Percentiles rank a stretch among this genome's conserved stretches.
phyloP scores from a whole-genome alignment of 2,113 vertebrate species.

The Burhinus bistriatus region DNA sequence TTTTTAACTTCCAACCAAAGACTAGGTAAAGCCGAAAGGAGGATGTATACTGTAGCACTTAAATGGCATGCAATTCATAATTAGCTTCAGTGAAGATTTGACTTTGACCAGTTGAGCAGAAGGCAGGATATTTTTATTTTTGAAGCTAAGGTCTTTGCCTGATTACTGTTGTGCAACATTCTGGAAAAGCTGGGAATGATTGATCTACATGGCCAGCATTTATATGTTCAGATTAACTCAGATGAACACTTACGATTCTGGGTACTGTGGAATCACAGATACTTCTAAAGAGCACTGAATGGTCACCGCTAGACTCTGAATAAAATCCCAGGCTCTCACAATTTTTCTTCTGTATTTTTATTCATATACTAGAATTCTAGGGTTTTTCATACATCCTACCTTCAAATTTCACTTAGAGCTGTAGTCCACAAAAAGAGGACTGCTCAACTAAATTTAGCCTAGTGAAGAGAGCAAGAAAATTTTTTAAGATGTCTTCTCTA shows the following conservation, averaged over 20 bases:
- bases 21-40: neutral
- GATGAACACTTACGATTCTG: neutral
- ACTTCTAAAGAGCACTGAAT: neutral
- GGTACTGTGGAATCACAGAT: neutral
- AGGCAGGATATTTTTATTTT: neutral
- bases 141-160: neutral
- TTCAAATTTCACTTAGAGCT: neutral
- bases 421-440: neutral
- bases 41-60: neutral
- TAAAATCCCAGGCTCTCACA: neutral
- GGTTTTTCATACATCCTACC: neutral
- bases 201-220: neutral
- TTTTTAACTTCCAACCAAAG: neutral
- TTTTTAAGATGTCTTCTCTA: neutral
- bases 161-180: neutral
- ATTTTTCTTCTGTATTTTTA: neutral
- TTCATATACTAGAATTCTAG: neutral
- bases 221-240: neutral
- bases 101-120: neutral
- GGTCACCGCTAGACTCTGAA: neutral
- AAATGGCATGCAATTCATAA: neutral
- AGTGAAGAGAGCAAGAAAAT: neutral
- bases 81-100: neutral
- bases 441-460: conserved; percentile 4
- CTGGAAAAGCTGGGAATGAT: neutral